Conservation (phyloP, 2,113 vertebrate species). For the Herpailurus yagouaroundi region DNA sequence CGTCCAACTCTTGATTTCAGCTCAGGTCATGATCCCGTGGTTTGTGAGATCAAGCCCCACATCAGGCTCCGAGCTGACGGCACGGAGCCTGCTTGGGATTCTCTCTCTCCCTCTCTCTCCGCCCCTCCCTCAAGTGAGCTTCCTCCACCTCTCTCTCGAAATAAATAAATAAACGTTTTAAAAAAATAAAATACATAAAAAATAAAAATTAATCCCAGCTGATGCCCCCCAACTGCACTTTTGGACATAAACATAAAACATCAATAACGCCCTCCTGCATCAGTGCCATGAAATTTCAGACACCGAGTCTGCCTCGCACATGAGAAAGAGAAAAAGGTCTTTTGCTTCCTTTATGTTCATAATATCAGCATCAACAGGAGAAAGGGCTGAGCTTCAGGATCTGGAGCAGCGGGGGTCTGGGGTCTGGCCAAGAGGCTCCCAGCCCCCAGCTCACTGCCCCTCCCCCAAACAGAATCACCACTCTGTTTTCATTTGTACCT, state of each 20-base stretch:
- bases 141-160: too few relatives aligned
- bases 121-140: too few relatives aligned
- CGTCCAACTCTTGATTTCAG: too few relatives aligned
- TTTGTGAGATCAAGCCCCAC: too few relatives aligned
- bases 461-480: neutral
- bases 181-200: too few relatives aligned
- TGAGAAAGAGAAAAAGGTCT: neutral
- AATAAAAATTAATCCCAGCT: neutral
- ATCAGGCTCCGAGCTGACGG: too few relatives aligned
- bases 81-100: too few relatives aligned
- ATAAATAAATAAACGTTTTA: too few relatives aligned
- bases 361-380: neutral
- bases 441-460: neutral
- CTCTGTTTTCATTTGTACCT: neutral
- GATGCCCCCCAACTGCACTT: neutral
- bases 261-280: neutral
- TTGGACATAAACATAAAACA: neutral
- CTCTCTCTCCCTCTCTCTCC: too few relatives aligned
- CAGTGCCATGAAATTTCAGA: neutral
- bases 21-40: too few relatives aligned
- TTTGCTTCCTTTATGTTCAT: neutral
- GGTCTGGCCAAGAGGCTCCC: neutral
- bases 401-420: accelerated
- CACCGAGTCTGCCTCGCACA: neutral
- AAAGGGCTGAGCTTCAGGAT: neutral